A percentile compares a stretch with the other conserved stretches of the same genome.
Conservation (phyloP, 2,113 vertebrate species). For the Burhinus oedicnemus region DNA sequence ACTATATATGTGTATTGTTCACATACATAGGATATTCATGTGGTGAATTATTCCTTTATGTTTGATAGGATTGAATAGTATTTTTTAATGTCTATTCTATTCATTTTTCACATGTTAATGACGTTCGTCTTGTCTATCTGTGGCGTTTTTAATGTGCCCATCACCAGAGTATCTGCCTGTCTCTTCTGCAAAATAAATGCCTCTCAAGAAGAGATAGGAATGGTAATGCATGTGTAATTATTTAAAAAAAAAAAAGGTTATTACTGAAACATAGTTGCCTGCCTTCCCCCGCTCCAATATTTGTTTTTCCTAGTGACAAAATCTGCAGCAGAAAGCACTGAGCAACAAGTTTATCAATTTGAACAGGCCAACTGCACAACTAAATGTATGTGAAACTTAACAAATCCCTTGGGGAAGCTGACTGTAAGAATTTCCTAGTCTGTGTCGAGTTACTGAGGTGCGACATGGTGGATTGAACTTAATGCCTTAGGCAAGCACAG, state of each 20-base stretch:
- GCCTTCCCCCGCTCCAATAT: constrained; percentile 39
- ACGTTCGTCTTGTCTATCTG: constrained; percentile 35
- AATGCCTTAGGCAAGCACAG: constrained; percentile 88
- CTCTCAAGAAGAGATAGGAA: constrained; percentile 68
- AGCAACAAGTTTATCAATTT: constrained; percentile 90
- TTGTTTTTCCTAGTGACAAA: constrained; percentile 71
- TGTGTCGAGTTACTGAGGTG: constrained; percentile 87
- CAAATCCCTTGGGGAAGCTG: constrained; percentile 87
- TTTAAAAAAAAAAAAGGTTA: background rate
- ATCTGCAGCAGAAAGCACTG: constrained; percentile 71
- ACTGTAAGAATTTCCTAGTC: constrained; percentile 86
- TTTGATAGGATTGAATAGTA: background rate
- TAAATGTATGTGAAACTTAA: constrained; percentile 92
- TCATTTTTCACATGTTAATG: constrained; percentile 57
- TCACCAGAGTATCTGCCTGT: constrained; percentile 12
- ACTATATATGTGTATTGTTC: background rate
- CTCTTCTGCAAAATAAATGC: constrained; percentile 69
- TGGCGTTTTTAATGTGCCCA: constrained; percentile 40
- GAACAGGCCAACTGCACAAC: constrained; percentile 85
- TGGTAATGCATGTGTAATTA: constrained; percentile 68
- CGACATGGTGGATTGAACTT: constrained; percentile 86
- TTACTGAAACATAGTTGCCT: constrained; percentile 51
- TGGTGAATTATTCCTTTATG: constrained; percentile 36
- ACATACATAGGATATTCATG: background rate
- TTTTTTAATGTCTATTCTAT: constrained; percentile 36